Conservation (phyloP, 1,140 invertebrate species). For the Bradysia coprophila region DNA sequence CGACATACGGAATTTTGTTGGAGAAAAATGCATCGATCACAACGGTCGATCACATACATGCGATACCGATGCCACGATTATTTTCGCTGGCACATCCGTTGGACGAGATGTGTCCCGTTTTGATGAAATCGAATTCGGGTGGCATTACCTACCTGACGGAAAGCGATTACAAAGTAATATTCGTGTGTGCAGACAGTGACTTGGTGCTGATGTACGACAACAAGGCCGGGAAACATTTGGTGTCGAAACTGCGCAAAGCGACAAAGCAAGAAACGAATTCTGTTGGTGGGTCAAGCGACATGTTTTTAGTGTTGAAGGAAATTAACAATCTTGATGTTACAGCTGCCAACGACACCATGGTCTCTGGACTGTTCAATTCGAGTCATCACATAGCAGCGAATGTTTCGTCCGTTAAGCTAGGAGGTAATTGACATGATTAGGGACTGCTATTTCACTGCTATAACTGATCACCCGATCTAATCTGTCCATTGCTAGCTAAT, state of each 20-base stretch:
- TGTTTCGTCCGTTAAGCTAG: no score
- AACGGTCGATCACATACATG: slow-evolving; percentile 14
- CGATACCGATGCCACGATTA: slow-evolving; percentile 36
- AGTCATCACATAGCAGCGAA: no score
- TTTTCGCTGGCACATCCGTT: slow-evolving; percentile 76
- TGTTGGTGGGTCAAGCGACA: slow-evolving; percentile 14
- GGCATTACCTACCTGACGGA: slow-evolving; percentile 34
- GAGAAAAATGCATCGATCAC: slow-evolving; percentile 35
- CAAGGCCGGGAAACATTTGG: slow-evolving; percentile 54
- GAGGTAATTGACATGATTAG: no score
- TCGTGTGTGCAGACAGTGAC: slow-evolving; percentile 39
- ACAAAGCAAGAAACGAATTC: slow-evolving; percentile 46
- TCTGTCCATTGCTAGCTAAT: no score
- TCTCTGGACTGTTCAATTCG: not conserved
- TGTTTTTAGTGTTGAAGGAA: not conserved
- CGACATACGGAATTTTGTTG: slow-evolving; percentile 56
- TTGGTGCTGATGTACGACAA: slow-evolving; percentile 57
- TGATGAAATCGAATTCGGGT: slow-evolving; percentile 36
- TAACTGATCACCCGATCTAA: no score
- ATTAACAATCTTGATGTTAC: not conserved
- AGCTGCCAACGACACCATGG: not conserved
- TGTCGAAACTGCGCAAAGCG: slow-evolving; percentile 63
- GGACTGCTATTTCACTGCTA: no score
- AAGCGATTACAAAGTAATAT: slow-evolving; percentile 33
- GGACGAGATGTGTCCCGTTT: slow-evolving; percentile 71